Base-by-base conservation (phyloP, 2,797 vertebrate genomes). In the Melanotaenia parkinsoni region DNA sequence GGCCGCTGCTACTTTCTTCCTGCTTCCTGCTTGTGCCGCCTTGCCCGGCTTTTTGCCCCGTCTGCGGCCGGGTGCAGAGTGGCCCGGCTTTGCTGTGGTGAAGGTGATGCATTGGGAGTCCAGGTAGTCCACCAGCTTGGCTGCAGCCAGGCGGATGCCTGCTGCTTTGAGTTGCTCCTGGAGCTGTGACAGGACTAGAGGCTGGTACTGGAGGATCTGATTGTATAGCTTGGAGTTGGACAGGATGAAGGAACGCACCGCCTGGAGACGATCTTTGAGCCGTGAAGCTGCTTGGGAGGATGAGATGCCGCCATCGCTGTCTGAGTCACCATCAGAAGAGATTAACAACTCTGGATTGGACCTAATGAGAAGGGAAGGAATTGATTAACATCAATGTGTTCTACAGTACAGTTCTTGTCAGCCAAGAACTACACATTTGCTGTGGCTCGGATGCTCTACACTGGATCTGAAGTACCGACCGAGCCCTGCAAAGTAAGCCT, bases 51-150 rank as follows among this genome's bases (percentile, higher is more conserved):
- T 87, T 50, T 59, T 88, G 70, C 71, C 88, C 16, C 81, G 79
- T 54, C 91, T 67, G n/a, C 83, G 85, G 32, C 84, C 26, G 6
- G 86, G 40, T 1, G 80, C 79, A 0, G 81, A 0, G 3, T 84
- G 82, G 0, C 96, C 95, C 0, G 89, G 93, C 73, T 93, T 93
- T 0, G 97, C 97, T 0, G 95, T 98, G 67, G 97, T 99, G 75
- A 96, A 95, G 16, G 98, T 99, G 83, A 99, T 93, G 70, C 97
- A 96, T 74, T 97, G 97, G 38, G 96, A 91, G 63, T 99, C 98
- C 65, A 99, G 90, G 74, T 96, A 97, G 87, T 98, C 95, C 67
- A 96, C 81, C 70, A 99, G 94, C 82, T 95, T 97, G 72, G 93
- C 86, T 0, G 93, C 89, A 1, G 95, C 94, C 54, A 99, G 86